These are phyloP conservation scores for Ficedula albicollis DNA, from an alignment of 2,797 vertebrate genomes.

Conservation along the genomic window DNA sequence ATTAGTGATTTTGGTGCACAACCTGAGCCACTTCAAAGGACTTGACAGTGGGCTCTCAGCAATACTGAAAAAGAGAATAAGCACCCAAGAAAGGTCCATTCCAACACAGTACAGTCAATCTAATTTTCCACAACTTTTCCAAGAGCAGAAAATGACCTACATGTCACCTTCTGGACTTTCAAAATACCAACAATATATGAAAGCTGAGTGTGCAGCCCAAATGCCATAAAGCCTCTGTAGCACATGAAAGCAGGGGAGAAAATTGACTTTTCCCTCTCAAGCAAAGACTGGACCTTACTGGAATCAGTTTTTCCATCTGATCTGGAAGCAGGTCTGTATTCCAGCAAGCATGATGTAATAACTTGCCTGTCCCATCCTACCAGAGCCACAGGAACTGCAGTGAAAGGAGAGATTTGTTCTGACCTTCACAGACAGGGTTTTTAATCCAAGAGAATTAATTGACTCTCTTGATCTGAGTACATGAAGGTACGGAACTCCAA, in stretches of 20 bases:
- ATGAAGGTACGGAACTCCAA: neutral
- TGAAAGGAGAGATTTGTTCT: neutral
- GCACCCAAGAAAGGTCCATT: neutral
- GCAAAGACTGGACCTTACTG: neutral
- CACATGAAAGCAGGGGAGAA: neutral
- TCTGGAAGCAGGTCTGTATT: neutral
- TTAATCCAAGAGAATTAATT: neutral
- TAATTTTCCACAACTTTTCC: neutral
- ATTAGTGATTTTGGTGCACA: neutral
- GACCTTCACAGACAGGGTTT: neutral
- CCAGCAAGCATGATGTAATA: neutral
- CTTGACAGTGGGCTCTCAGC: neutral
- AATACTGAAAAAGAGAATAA: neutral
- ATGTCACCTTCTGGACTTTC: neutral
- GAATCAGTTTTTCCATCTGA: neutral
- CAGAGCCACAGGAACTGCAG: neutral
- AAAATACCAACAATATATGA: neutral
- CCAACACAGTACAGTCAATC: neutral
- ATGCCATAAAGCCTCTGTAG: neutral
- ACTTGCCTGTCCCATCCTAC: neutral
- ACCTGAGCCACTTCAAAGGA: neutral
- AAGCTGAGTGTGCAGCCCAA: neutral
- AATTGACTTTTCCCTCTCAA: neutral
- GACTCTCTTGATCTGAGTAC: neutral
- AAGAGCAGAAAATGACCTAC: neutral